Conservation (phyloP, 2,113 vertebrate species). For the Tursiops truncatus region DNA sequence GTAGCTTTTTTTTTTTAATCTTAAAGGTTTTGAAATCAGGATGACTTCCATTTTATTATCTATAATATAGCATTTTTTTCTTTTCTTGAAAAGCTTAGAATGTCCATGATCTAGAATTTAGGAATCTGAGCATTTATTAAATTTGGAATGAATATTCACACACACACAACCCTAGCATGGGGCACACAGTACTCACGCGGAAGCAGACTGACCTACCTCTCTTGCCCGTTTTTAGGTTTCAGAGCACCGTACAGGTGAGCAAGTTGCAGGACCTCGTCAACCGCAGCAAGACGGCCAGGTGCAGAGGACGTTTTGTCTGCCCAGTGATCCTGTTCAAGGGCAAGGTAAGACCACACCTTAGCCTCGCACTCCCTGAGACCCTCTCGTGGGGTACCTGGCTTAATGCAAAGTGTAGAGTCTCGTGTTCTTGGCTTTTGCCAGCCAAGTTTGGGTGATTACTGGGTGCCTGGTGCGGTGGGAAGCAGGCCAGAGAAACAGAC, state of each 20-base stretch:
- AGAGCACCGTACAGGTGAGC: slow-evolving; percentile 93
- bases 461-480: background rate
- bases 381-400: background rate
- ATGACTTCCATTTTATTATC: slow-evolving; percentile 17
- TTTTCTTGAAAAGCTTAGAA: background rate
- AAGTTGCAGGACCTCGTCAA: slow-evolving; percentile 96
- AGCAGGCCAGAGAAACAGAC: background rate
- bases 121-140: background rate
- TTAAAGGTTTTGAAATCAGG: slow-evolving; percentile 21
- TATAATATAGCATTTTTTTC: background rate
- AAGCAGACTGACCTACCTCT: background rate
- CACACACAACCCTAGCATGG: background rate
- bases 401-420: background rate
- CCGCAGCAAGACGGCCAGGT: slow-evolving; percentile 96
- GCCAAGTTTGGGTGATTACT: background rate
- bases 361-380: background rate
- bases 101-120: background rate
- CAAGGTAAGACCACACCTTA: slow-evolving; percentile 88
- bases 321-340: slow-evolving; percentile 98
- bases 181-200: too few relatives aligned
- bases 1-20: background rate
- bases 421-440: background rate
- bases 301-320: slow-evolving; percentile 96
- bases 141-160: background rate
- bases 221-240: slow-evolving; percentile 87